A percentile compares a stretch with the other conserved stretches of the same genome.
These are phyloP conservation scores for Drosophila demipolita DNA, from an alignment of 2,888 invertebrate species.

Conservation along the genomic window DNA sequence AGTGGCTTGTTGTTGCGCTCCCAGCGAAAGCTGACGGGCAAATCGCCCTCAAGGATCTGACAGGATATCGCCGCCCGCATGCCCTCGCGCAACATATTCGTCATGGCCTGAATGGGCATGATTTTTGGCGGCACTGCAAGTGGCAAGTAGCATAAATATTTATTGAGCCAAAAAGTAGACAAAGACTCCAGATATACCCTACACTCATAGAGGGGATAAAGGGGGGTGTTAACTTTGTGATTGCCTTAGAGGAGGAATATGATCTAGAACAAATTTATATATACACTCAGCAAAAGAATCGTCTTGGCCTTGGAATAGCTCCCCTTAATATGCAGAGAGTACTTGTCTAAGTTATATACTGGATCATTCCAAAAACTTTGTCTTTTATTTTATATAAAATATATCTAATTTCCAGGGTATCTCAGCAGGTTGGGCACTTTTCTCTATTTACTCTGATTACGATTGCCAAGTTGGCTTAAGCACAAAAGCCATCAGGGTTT, in stretches of 20 bases:
- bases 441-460: constrained; percentile 46
- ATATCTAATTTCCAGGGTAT: not conserved
- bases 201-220: not conserved
- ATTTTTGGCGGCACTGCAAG: constrained; percentile 92
- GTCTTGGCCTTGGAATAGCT: no score
- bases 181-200: not conserved
- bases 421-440: not conserved
- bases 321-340: no score
- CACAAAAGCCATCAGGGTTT: constrained; percentile 60
- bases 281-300: not conserved
- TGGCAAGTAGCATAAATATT: constrained; percentile 20
- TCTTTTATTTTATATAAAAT: no score
- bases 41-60: constrained; percentile 95
- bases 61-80: constrained; percentile 96
- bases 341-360: no score
- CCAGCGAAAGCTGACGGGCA: constrained; percentile 96
- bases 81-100: constrained; percentile 92
- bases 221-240: not conserved
- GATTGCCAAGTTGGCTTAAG: constrained; percentile 70
- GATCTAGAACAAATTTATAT: not conserved
- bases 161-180: constrained; percentile 10
- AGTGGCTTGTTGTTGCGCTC: constrained; percentile 94
- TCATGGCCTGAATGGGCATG: constrained; percentile 93
- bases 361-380: no score
- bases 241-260: not conserved